Evolutionary conservation across 2,797 vertebrate genomes (phyloP).

Genomic region (Gobionotothen gibberifrons): DNA sequence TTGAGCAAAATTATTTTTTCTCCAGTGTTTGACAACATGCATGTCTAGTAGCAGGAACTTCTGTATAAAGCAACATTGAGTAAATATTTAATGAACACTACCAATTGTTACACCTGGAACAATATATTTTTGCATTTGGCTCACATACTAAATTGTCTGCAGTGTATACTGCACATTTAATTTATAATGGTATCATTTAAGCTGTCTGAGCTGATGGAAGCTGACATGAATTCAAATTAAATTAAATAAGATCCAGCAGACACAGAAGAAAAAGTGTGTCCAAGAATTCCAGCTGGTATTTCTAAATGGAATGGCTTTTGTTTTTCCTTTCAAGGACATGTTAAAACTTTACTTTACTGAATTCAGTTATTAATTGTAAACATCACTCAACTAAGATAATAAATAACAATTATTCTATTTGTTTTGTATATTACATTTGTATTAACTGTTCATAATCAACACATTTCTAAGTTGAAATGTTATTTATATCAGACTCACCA

Average conservation of each 20-base stretch:
- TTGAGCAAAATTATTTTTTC: too few species aligned
- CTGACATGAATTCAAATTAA: neutral
- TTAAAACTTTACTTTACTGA: neutral
- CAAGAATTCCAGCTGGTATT: neutral
- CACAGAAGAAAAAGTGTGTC: constrained; percentile 1
- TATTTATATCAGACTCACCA: neutral
- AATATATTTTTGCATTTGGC: neutral
- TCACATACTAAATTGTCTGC: neutral
- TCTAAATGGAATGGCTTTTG: neutral
- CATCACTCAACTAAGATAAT: neutral
- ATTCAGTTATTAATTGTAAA: neutral
- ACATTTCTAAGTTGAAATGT: neutral
- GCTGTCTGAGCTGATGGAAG: neutral
- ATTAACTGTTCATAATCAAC: neutral
- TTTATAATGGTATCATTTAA: neutral
- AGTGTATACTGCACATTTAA: neutral
- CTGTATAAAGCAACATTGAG: neutral
- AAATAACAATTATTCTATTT: neutral
- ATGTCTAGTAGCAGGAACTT: neutral
- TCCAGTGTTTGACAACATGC: neutral
- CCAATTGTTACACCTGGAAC: too few species aligned
- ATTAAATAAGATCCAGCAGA: neutral
- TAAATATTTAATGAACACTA: too few species aligned
- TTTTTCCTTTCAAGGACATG: neutral
- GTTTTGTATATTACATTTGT: too few species aligned